A percentile compares a stretch with the other conserved stretches of the same genome.
Evolutionary conservation across 1,140 invertebrate species (phyloP).

Genomic region (Campoletis sonorensis): DNA sequence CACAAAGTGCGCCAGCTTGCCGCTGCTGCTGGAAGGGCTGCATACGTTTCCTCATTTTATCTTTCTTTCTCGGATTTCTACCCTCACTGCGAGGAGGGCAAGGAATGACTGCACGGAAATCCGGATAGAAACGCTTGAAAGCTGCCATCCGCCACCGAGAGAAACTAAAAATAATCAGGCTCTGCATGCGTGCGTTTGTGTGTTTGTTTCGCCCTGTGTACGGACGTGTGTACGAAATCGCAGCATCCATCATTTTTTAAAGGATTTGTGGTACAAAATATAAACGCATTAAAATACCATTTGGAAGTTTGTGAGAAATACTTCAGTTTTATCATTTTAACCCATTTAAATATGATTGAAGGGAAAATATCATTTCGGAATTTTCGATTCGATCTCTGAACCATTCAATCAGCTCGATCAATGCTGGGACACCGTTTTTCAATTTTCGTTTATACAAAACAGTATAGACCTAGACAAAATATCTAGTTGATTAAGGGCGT

Average conservation of each 20-base stretch:
- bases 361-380: too few species aligned
- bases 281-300: too few species aligned
- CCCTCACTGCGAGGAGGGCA: not conserved
- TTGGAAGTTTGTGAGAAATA: too few species aligned
- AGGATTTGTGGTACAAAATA: not conserved
- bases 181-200: not conserved
- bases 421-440: too few species aligned
- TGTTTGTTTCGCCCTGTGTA: not conserved
- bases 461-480: too few species aligned
- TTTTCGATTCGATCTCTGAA: too few species aligned
- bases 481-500: too few species aligned
- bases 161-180: slow-evolving; percentile 20
- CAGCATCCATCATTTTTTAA: not conserved
- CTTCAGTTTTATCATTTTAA: too few species aligned
- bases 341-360: too few species aligned
- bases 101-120: slow-evolving; percentile 28
- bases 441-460: too few species aligned
- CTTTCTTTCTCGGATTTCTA: slow-evolving; percentile 4
- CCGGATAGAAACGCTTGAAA: slow-evolving; percentile 21
- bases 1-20: slow-evolving; percentile 17
- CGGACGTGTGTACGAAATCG: too few species aligned
- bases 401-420: too few species aligned
- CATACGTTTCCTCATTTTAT: slow-evolving; percentile 30
- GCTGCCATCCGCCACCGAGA: slow-evolving; percentile 6
- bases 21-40: not conserved